A percentile compares a stretch with the other conserved stretches of the same genome.
Conservation (phyloP, 2,113 vertebrate species). For the Amphilophus citrinellus region DNA sequence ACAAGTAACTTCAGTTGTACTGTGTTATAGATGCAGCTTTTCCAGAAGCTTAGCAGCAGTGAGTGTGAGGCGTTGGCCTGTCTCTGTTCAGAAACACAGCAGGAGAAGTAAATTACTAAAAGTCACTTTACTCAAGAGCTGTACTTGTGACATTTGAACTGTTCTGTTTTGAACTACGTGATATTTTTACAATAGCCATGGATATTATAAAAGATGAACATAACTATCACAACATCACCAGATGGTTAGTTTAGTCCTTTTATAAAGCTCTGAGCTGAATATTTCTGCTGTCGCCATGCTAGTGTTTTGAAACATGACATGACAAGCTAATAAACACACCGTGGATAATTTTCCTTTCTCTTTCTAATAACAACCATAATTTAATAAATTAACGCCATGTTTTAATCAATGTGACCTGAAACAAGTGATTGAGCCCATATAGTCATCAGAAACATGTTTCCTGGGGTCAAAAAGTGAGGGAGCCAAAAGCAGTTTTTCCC, state of each 20-base stretch:
- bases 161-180: background rate
- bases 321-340: background rate
- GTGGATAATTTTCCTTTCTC: too few species aligned
- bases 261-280: background rate
- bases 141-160: background rate
- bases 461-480: fast-evolving
- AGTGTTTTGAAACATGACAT: background rate
- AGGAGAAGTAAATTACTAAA: background rate
- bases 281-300: background rate
- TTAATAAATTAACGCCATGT: fast-evolving
- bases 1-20: background rate
- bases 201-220: background rate
- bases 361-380: background rate
- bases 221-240: background rate
- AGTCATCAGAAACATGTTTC: background rate
- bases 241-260: background rate
- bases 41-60: background rate
- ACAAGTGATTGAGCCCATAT: fast-evolving
- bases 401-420: background rate
- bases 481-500: background rate
- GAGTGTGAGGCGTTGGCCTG: background rate
- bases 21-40: background rate
- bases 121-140: background rate
- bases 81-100: background rate
- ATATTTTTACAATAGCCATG: background rate